Percentiles rank a stretch among this genome's conserved stretches.
These are phyloP conservation scores for Tethya wilhelma DNA, from an alignment of 37 sponge, comb jelly and placozoan genomes.

Conservation along the genomic window DNA sequence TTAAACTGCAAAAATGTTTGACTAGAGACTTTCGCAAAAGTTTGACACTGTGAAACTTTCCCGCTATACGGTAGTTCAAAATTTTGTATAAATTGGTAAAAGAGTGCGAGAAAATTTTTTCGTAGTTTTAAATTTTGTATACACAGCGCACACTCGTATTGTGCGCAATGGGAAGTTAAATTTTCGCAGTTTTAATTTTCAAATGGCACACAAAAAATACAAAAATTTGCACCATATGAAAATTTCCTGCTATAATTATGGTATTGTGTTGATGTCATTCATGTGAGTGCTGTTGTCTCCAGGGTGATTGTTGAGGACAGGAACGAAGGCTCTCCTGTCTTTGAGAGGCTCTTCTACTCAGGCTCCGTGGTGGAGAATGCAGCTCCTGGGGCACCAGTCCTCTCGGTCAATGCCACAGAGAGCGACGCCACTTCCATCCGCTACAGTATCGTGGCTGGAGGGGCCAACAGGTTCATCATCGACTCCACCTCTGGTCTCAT, in stretches of 20 bases:
- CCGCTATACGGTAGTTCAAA: no score
- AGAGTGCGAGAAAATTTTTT: neutral
- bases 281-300: neutral
- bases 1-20: no score
- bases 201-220: neutral
- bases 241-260: neutral
- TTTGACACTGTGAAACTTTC: no score
- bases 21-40: no score
- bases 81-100: no score
- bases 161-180: no score
- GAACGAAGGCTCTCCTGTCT: conserved; percentile 49
- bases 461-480: conserved; percentile 12
- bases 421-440: conserved; percentile 1
- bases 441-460: conserved; percentile 29
- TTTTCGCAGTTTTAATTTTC: neutral
- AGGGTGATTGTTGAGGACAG: conserved; percentile 41
- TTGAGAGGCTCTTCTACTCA: conserved; percentile 3
- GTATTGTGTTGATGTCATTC: neutral
- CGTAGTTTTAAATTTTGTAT: neutral
- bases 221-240: neutral
- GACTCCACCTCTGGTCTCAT: conserved; percentile 23
- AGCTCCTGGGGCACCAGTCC: neutral
- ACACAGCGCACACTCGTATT: neutral
- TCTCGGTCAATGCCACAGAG: conserved; percentile 46
- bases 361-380: conserved; percentile 28